These are phyloP conservation scores for Rhinatrema bivittatum DNA, from an alignment of 2,797 vertebrate genomes.

Conservation along the genomic window DNA sequence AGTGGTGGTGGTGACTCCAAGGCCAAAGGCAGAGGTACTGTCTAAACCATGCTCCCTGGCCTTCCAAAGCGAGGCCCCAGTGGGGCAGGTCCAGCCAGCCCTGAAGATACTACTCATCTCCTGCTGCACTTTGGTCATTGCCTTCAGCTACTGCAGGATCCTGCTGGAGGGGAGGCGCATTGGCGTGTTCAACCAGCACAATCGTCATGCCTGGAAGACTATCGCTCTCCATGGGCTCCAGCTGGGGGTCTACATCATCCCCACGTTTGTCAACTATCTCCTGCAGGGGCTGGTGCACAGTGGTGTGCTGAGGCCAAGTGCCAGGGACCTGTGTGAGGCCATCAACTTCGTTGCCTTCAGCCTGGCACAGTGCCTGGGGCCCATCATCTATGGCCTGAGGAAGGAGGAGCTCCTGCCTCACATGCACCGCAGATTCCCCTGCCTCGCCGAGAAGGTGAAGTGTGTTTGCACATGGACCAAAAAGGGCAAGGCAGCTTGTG, in stretches of 20 bases:
- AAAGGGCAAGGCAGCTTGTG: too few relatives aligned
- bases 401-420: slow-evolving; percentile 64
- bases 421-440: slow-evolving; percentile 44
- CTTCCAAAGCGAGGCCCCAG: too few relatives aligned
- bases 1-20: slow-evolving; percentile 22
- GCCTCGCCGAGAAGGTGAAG: slow-evolving; percentile 45
- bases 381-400: slow-evolving; percentile 60
- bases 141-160: slow-evolving; percentile 59
- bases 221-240: slow-evolving; percentile 58
- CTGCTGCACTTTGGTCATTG: slow-evolving; percentile 45
- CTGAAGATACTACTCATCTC: slow-evolving; percentile 52
- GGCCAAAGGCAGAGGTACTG: background rate
- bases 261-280: slow-evolving; percentile 55
- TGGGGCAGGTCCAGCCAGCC: too few relatives aligned
- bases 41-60: background rate
- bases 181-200: slow-evolving; percentile 55
- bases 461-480: slow-evolving; percentile 50
- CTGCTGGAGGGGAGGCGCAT: slow-evolving; percentile 48
- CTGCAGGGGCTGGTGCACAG: slow-evolving; percentile 14
- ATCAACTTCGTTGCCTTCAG: slow-evolving; percentile 59
- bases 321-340: slow-evolving; percentile 50
- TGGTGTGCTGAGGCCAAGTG: accelerated
- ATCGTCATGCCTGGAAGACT: slow-evolving; percentile 52
- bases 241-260: slow-evolving; percentile 60
- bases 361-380: slow-evolving; percentile 62